Percentiles rank a stretch among this genome's conserved stretches.
Conservation (phyloP, 1,140 invertebrate genomes). For the Andricus grossulariae region DNA sequence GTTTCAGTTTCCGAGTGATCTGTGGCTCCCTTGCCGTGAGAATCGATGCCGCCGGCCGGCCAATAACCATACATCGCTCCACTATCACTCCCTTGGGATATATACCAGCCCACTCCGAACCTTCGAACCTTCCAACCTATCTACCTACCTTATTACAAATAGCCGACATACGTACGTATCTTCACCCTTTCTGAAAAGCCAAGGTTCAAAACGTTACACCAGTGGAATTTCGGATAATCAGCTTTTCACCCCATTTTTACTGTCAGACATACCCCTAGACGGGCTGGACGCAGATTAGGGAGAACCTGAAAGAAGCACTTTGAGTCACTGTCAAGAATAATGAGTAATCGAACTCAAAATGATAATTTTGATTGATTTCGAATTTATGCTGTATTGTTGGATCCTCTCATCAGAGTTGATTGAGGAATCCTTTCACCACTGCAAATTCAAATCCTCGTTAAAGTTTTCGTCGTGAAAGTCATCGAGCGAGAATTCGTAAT, state of each 20-base stretch:
- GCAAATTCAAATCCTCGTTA: constrained; percentile 27
- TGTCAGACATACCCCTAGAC: background rate
- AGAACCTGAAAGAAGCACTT: background rate
- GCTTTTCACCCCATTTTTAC: background rate
- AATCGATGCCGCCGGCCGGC: constrained; percentile 73
- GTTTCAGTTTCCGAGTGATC: constrained; percentile 73
- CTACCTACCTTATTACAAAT: constrained; percentile 68
- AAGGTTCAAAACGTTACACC: constrained; percentile 30
- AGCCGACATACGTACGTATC: constrained; percentile 51
- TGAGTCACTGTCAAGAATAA: too few species aligned
- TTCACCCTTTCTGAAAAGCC: constrained; percentile 47
- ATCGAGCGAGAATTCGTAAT: constrained; percentile 62
- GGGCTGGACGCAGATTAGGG: background rate
- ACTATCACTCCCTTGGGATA: constrained; percentile 72
- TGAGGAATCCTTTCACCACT: constrained; percentile 40
- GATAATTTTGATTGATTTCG: background rate
- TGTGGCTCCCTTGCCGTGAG: constrained; percentile 73
- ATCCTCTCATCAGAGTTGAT: constrained; percentile 4
- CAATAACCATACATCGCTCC: constrained; percentile 74
- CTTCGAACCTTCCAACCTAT: constrained; percentile 55
- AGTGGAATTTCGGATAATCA: background rate
- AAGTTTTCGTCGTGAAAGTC: constrained; percentile 45
- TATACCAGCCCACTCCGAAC: constrained; percentile 55
- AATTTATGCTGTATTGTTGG: background rate
- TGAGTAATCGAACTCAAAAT: background rate